Percentiles rank a stretch among this genome's conserved stretches.
phyloP scores from a whole-genome alignment of 2,888 invertebrate genomes.

The Luperina testacea region DNA sequence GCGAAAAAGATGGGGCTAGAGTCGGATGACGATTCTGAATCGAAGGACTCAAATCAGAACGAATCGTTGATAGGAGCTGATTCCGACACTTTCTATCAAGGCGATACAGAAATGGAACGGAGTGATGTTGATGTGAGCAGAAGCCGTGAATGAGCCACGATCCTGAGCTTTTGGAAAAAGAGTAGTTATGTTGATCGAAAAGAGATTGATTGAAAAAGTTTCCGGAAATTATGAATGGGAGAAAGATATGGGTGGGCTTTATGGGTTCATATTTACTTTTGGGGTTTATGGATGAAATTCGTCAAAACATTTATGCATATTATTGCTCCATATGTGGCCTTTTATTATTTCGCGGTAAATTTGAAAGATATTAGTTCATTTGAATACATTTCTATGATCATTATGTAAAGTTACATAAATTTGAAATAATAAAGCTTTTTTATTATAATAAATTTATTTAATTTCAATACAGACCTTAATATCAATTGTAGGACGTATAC shows the following conservation, averaged over 20 bases:
- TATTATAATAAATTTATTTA: constrained; percentile 76
- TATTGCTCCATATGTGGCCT: not conserved
- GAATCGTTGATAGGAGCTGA: not conserved
- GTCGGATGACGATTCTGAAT: constrained; percentile 15
- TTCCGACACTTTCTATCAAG: not conserved
- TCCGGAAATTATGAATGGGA: not conserved
- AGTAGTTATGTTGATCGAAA: not conserved
- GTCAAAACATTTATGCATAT: not conserved
- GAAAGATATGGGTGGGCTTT: too few species aligned
- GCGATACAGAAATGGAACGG: constrained; percentile 39
- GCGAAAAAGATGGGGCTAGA: not conserved
- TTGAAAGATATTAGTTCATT: not conserved
- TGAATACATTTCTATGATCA: not conserved
- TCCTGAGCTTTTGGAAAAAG: not conserved
- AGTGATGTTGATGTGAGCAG: not conserved
- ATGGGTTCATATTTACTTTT: too few species aligned
- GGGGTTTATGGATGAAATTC: not conserved
- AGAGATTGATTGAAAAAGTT: not conserved
- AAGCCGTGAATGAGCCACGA: not conserved
- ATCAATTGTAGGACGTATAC: constrained; percentile 73
- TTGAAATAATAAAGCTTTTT: constrained; percentile 27
- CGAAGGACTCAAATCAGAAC: constrained; percentile 2
- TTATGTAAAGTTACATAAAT: not conserved
- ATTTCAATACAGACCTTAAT: constrained; percentile 72
- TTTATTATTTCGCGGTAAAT: not conserved